phyloP scores from a whole-genome alignment of 2,888 invertebrate genomes.

The Coleophora deauratella region DNA sequence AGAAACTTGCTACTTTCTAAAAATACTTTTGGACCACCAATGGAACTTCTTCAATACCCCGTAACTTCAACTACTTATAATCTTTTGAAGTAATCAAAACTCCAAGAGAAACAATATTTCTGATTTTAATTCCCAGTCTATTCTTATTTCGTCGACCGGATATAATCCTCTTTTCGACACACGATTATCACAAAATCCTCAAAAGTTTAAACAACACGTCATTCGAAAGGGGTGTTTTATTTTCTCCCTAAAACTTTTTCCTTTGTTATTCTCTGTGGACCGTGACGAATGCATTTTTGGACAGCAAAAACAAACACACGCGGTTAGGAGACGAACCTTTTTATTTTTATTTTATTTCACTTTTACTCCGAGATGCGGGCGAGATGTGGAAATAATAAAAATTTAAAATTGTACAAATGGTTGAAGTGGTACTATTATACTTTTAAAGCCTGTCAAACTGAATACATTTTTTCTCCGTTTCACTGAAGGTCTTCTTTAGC shows the following conservation, averaged over 20 bases:
- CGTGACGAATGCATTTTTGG: slow-evolving; percentile 45
- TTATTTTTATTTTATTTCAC: slow-evolving; percentile 12
- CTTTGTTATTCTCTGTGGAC: slow-evolving; percentile 14
- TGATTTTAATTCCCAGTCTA: too few relatives aligned
- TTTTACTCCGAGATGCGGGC: slow-evolving; percentile 36
- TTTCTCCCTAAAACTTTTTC: slow-evolving; percentile 1
- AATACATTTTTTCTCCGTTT: too few relatives aligned
- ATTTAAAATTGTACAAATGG: slow-evolving; percentile 34
- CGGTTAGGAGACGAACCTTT: slow-evolving; percentile 10
- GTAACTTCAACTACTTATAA: too few relatives aligned
- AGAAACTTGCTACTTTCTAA: too few relatives aligned
- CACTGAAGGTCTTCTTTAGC: too few relatives aligned
- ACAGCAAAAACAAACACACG: slow-evolving; percentile 53
- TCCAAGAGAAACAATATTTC: too few relatives aligned
- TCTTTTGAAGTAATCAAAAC: too few relatives aligned
- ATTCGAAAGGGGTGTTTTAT: slow-evolving; percentile 8
- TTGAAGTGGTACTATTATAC: slow-evolving; percentile 13
- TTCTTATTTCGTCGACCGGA: too few relatives aligned
- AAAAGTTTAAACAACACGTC: slow-evolving; percentile 15
- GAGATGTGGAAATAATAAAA: slow-evolving; percentile 31
- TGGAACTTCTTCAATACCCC: too few relatives aligned
- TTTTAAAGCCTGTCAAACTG: too few relatives aligned
- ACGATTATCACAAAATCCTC: slow-evolving; percentile 23
- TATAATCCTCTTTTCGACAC: slow-evolving; percentile 20
- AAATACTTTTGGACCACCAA: too few relatives aligned